A percentile compares a stretch with the other conserved stretches of the same genome.
These are phyloP conservation scores for Diadumene lineata DNA, from an alignment of 92 coral and sea anemone species.

Conservation along the genomic window DNA sequence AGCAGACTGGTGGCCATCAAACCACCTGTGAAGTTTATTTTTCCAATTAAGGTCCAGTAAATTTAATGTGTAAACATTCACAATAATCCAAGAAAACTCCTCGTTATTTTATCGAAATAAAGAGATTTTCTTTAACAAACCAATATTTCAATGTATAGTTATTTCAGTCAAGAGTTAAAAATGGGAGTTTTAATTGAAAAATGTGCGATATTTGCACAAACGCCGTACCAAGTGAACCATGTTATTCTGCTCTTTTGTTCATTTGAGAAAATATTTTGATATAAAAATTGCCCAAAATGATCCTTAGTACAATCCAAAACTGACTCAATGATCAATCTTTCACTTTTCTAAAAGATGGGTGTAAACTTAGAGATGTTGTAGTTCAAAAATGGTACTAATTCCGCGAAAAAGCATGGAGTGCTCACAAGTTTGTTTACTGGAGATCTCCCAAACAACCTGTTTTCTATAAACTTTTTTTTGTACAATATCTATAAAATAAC, in stretches of 20 bases:
- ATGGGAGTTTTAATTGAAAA: neutral
- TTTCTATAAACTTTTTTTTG: neutral
- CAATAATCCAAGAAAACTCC: neutral
- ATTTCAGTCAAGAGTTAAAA: neutral
- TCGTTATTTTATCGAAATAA: neutral
- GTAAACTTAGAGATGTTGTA: no score
- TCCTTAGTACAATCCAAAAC: neutral
- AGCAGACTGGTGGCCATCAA: neutral
- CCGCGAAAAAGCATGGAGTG: neutral
- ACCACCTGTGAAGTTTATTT: slow-evolving; percentile 4
- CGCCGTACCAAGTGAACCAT: neutral
- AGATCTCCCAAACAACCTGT: slow-evolving; percentile 6
- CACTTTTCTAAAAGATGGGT: no score
- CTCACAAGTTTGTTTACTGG: neutral
- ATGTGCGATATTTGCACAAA: neutral
- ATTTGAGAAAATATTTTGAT: neutral
- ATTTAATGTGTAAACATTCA: neutral
- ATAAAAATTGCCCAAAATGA: neutral
- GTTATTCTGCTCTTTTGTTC: neutral
- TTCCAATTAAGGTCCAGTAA: slow-evolving; percentile 24
- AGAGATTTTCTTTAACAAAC: neutral
- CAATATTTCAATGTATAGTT: no score
- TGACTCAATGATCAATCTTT: no score
- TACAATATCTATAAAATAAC: neutral
- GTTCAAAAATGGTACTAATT: no score